Conservation (phyloP, 2,797 vertebrate genomes). For the Phoxinus dragarum region DNA sequence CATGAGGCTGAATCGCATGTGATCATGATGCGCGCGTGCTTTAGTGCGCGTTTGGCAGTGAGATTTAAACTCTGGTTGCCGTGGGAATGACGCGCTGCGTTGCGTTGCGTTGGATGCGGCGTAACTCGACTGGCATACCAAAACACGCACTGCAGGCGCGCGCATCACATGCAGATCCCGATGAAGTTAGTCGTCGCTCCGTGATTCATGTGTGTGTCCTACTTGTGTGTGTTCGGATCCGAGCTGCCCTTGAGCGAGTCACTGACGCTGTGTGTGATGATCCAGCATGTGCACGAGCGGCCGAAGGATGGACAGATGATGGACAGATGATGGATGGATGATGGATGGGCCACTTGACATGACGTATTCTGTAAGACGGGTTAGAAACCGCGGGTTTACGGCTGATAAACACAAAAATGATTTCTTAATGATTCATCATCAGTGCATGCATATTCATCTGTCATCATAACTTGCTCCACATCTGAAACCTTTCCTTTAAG, state of each 20-base stretch:
- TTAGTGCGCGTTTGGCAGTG: not conserved
- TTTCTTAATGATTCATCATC: not conserved
- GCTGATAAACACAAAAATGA: not conserved
- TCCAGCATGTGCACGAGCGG: not conserved
- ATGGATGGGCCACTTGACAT: constrained; percentile 2
- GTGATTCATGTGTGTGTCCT: constrained; percentile 37
- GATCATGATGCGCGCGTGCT: not conserved
- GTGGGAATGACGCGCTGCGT: not conserved
- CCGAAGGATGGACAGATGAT: not conserved
- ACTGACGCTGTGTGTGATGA: constrained; percentile 60
- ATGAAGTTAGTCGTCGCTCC: constrained; percentile 15
- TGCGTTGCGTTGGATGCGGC: constrained; percentile 9
- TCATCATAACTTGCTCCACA: not conserved
- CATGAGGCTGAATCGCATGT: not conserved
- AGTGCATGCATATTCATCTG: not conserved
- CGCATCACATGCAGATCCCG: not conserved
- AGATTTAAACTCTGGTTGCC: not conserved
- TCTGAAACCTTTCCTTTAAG: not conserved
- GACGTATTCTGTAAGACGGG: constrained; percentile 4
- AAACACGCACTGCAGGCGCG: constrained; percentile 2
- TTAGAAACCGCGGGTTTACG: not conserved
- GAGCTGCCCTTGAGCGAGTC: constrained; percentile 71
- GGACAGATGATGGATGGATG: not conserved
- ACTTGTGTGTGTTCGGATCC: constrained; percentile 46
- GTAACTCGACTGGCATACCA: constrained; percentile 21